Percentiles rank a stretch among this genome's conserved stretches.
Conservation (phyloP, 2,797 vertebrate species). For the Pampus argenteus region DNA sequence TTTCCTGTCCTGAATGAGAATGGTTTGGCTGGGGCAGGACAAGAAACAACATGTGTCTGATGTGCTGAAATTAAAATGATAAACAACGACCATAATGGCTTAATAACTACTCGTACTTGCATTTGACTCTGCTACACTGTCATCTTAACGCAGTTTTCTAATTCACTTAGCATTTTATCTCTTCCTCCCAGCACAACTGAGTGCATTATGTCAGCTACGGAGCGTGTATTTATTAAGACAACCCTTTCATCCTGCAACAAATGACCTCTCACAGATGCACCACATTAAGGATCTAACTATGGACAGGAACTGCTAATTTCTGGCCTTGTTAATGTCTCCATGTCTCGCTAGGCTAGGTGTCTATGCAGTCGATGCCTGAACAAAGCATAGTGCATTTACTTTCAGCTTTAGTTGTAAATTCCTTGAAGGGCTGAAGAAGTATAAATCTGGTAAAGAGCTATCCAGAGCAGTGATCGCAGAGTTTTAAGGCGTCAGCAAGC, state of each 20-base stretch:
- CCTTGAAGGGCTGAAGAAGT: constrained; percentile 26
- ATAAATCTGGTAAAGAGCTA: constrained; percentile 69
- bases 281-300: constrained; percentile 36
- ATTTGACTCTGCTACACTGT: constrained; percentile 39
- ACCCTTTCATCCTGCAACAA: constrained; percentile 33
- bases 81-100: constrained; percentile 39
- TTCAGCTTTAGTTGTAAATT: constrained; percentile 66
- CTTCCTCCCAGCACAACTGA: constrained; percentile 39
- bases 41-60: constrained; percentile 13
- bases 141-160: no score
- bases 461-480: constrained; percentile 56
- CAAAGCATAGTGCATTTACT: constrained; percentile 39
- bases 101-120: constrained; percentile 26
- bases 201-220: constrained; percentile 31
- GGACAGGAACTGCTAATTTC: constrained; percentile 42
- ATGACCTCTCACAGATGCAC: constrained; percentile 40
- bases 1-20: neutral
- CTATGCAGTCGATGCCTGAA: constrained; percentile 21
- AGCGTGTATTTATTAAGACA: constrained; percentile 43
- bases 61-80: constrained; percentile 54
- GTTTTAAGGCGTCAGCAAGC: constrained; percentile 77
- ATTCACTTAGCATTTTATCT: constrained; percentile 59
- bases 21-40: neutral
- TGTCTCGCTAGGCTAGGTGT: neutral
- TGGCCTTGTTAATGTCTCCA: constrained; percentile 32